These are phyloP conservation scores for Hyles euphorbiae DNA, from an alignment of 1,140 invertebrate genomes.

Conservation along the genomic window DNA sequence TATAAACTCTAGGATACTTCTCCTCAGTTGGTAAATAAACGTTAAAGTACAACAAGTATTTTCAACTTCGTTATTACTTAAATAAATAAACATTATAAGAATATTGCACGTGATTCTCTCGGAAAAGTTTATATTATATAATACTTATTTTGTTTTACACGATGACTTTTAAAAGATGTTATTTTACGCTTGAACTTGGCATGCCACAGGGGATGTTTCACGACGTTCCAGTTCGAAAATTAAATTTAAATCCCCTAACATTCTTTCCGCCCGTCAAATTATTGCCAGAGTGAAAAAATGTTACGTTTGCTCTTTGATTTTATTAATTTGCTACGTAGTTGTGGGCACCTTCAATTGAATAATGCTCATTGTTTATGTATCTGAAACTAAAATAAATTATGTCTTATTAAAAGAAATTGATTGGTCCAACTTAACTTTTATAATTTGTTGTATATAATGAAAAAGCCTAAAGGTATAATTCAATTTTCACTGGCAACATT, in stretches of 20 bases:
- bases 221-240: constrained; percentile 68
- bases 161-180: constrained; percentile 41
- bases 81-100: not conserved
- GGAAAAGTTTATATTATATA: not conserved
- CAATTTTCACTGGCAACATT: constrained; percentile 1
- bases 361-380: no score
- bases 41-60: no score
- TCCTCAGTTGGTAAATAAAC: no score
- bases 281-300: constrained; percentile 56
- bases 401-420: not conserved
- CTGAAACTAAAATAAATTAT: no score
- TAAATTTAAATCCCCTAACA: constrained; percentile 73
- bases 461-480: not conserved
- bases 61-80: no score
- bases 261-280: constrained; percentile 68
- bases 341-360: no score
- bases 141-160: constrained; percentile 29
- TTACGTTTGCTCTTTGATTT: constrained; percentile 44
- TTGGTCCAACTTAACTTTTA: not conserved
- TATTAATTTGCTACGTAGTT: not conserved
- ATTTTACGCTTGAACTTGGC: constrained; percentile 49
- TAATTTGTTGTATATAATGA: no score
- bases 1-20: no score
- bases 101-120: not conserved
- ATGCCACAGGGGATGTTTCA: constrained; percentile 63